A percentile compares a stretch with the other conserved stretches of the same genome.
phyloP scores from a whole-genome alignment of 2,797 vertebrate species.

The Pangasius larnaudii region DNA sequence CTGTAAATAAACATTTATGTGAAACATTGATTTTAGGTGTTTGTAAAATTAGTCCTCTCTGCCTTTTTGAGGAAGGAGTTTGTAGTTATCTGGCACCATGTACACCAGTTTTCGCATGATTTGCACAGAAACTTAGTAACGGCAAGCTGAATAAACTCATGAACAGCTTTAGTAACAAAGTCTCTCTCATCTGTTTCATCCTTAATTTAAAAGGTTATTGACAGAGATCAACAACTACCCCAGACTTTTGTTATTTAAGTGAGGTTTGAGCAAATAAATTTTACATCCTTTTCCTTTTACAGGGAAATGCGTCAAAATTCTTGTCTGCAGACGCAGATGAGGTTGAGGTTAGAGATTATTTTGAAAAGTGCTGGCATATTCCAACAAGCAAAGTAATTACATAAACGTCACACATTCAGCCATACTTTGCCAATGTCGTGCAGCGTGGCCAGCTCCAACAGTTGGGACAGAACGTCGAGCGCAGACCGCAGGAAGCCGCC shows the following conservation, averaged over 20 bases:
- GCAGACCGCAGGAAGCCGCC: slow-evolving; percentile 88
- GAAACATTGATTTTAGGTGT: background rate
- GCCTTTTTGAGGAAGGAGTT: background rate
- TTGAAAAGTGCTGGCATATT: background rate
- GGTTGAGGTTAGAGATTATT: background rate
- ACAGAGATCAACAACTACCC: background rate
- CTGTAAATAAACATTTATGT: background rate
- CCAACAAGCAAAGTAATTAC: background rate
- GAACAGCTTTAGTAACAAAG: background rate
- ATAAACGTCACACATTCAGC: background rate
- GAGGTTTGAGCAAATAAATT: background rate
- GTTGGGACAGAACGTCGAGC: slow-evolving; percentile 92
- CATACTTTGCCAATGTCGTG: slow-evolving; percentile 94
- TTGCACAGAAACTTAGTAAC: background rate
- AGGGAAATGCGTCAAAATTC: background rate
- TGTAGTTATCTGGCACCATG: background rate
- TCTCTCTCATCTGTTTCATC: background rate
- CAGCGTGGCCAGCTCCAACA: slow-evolving; percentile 92
- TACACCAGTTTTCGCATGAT: background rate
- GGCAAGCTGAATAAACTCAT: background rate
- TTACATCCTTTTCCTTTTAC: background rate
- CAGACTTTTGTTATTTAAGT: background rate
- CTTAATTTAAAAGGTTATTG: background rate
- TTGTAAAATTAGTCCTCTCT: background rate
- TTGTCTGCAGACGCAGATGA: background rate